Conservation (phyloP, 2,888 invertebrate species). For the Noctua janthina region DNA sequence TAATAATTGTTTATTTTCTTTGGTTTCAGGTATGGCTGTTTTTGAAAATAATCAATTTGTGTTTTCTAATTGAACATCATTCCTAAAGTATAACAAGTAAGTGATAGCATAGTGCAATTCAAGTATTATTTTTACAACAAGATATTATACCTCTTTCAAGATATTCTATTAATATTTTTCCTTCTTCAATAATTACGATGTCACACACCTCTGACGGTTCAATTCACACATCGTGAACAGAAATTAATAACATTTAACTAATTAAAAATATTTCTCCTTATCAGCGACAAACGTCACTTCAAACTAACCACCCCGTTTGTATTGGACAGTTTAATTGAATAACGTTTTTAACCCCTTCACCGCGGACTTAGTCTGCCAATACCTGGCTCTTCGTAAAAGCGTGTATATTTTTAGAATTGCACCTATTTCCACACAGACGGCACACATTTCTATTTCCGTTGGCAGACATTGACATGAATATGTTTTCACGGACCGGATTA, state of each 20-base stretch:
- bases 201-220: not conserved
- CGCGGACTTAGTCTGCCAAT: slow-evolving; percentile 42
- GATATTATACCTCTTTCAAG: too few species aligned
- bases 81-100: slow-evolving; percentile 11
- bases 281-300: not conserved
- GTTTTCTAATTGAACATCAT: not conserved
- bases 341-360: slow-evolving; percentile 22
- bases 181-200: not conserved
- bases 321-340: slow-evolving; percentile 46
- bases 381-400: slow-evolving; percentile 34
- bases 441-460: slow-evolving; percentile 66
- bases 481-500: slow-evolving; percentile 59
- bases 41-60: not conserved
- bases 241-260: not conserved
- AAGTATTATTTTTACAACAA: too few species aligned
- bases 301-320: not conserved
- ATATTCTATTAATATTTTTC: not conserved
- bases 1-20: not conserved
- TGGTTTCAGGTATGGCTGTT: slow-evolving; percentile 60
- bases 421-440: slow-evolving; percentile 55
- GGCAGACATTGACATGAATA: slow-evolving; percentile 66
- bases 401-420: slow-evolving; percentile 57
- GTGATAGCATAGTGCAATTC: not conserved
- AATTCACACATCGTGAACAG: not conserved
- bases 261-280: not conserved